Conservation (phyloP, 1,140 invertebrate species). For the Scaptomyza hsui region DNA sequence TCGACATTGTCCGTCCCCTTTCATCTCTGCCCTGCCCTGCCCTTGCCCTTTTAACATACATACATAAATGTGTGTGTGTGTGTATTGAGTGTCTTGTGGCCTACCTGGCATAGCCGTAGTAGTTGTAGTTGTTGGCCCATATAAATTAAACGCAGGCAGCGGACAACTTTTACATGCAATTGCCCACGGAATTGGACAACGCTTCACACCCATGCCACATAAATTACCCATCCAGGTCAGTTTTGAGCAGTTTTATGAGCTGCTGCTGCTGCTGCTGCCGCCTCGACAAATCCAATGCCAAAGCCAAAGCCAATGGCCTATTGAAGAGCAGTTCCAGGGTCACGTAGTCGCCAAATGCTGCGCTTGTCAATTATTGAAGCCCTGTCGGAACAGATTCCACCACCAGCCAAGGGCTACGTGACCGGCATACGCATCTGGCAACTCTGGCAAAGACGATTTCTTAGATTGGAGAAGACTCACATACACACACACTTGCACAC, state of each 20-base stretch:
- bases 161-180: constrained; percentile 78
- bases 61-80: constrained; percentile 15
- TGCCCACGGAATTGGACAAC: constrained; percentile 57
- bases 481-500: constrained; percentile 20
- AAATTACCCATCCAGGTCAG: constrained; percentile 75
- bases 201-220: constrained; percentile 72
- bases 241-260: constrained; percentile 71
- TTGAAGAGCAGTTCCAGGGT: constrained; percentile 13
- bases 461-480: constrained; percentile 8
- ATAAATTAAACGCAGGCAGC: constrained; percentile 77
- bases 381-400: constrained; percentile 60
- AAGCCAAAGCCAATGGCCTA: constrained; percentile 1
- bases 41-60: constrained; percentile 10
- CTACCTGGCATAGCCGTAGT: constrained; percentile 34
- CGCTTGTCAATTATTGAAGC: constrained; percentile 56
- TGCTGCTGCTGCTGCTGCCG: constrained; percentile 15
- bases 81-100: constrained; percentile 23
- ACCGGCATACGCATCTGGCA: constrained; percentile 59
- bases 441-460: constrained; percentile 5
- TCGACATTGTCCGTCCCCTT: constrained; percentile 11
- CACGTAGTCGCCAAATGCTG: constrained; percentile 52
- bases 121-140: constrained; percentile 58
- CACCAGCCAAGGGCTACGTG: constrained; percentile 63
- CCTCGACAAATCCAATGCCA: too few species aligned
- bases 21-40: constrained; percentile 2